Base-by-base conservation (phyloP, 2,888 invertebrate species). In the Andricus quercusramuli region DNA sequence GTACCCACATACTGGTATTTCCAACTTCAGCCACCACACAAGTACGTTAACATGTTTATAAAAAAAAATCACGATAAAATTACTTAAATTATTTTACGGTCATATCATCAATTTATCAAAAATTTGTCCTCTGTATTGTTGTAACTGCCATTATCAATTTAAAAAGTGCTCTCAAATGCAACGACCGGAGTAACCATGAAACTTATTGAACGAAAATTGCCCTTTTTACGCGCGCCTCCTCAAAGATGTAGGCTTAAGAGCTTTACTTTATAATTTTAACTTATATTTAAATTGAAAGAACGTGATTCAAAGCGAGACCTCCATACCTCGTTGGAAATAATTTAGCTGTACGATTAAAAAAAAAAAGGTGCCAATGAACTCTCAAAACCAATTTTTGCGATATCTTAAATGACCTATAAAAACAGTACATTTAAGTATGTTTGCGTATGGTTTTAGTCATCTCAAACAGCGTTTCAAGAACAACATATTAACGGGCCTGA, bases 1-100 rank as follows among this genome's bases (percentile, higher is more conserved):
- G 98, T 92, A 99, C 99, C 82, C 99, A 99, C 93, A 99, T 99
- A 87, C 95, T 99, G 87, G 99, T 99, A 87, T 99, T 99, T 94
- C 99, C 99, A 77, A 99, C 99, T 64, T 99, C 98, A 82, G 98
- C 98, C 66, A 97, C 97, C 80, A 97, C 98, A 81, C 97, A 97
- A 95, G 97, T 97, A 91, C 88, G 51, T 51, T 2, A 41, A 78
- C 13, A 65, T 44, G 62, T 13, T 25, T 22, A 25, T 1, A 22
- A 5, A n/a, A n/a, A 3, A 56, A 56, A n/a, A 5, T 9, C n/a
- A 56, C 9, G 3, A n/a, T 11, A 56, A 11, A n/a, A 56, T 56
- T 9, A 56, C n/a, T 4, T 47, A 47, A 47, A 47, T 47, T 47
- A 3, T 15, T 47, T 44, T 15, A 17, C 17, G 3, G 15, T 47